Base-by-base conservation (phyloP, 92 coral and sea anemone species). In the Bergia sp. region DNA sequence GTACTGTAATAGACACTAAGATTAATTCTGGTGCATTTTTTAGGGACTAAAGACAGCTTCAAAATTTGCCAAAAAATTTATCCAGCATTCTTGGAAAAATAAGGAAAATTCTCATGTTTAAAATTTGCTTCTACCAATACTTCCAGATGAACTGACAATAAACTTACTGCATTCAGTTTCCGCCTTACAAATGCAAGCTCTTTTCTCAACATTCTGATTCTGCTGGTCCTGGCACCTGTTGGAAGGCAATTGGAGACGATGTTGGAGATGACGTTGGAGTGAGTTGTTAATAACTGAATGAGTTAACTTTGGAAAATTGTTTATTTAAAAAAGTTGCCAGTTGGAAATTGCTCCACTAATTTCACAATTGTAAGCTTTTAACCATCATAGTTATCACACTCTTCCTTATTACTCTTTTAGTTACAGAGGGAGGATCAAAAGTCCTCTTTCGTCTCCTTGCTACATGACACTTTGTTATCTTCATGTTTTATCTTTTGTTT, bases 151-250 rank as follows among this genome's bases (percentile, higher is more conserved):
- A 18, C 72, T 45, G 23, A 76, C 29, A 85, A 45, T 1, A 23
- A 29, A 75, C 88, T 90, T 79, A 91, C 95, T 82, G 82, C 93
- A 86, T 94, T 95, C 10, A 97, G 93, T 57, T 96, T 97, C 49
- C 99, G 91, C 80, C 94, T 92, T 6, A 97, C 92, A 58, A 96
- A 92, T 11, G 96, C 99, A 37, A 97, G 92, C 84, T 97, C 99
- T 82, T 94, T 97, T 37, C 95, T 92, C 66, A 97, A 80, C 92
- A 90, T 96, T 90, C 98, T 92, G 0, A 94, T 96, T 89, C 98
- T 77, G 11, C 94, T 95, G 7, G 99, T 96, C 90, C 99, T 93
- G 15, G 96, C 99, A 49, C 98, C 99, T 97, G 84, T 53, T 37
- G 49, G 69, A 7, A 78, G 20, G 36, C 61, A 66, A 86, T 10